A percentile compares a stretch with the other conserved stretches of the same genome.
Evolutionary conservation across 2,888 invertebrate genomes (phyloP).

Genomic region (Lissonota sp.): DNA sequence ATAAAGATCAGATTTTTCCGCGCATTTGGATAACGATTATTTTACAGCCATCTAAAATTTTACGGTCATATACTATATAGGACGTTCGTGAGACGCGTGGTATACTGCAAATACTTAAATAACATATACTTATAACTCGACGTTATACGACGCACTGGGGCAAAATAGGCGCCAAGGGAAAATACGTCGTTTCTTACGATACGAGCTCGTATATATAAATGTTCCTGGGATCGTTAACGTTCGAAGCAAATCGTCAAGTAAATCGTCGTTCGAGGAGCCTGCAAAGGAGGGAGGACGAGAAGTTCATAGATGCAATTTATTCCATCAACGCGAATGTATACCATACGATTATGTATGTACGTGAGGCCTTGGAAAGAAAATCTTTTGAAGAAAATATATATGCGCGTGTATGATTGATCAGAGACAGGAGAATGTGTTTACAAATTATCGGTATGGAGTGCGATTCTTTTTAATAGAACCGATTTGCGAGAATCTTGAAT

Average conservation of each 20-base stretch:
- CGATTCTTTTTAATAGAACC: no score
- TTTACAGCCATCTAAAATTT: neutral
- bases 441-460: no score
- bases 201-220: constrained; percentile 2
- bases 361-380: constrained; percentile 12
- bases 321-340: neutral
- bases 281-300: neutral
- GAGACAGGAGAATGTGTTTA: no score
- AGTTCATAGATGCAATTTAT: constrained; percentile 31
- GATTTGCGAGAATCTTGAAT: no score
- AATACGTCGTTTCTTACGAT: neutral
- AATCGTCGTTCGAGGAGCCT: neutral
- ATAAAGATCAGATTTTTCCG: no score
- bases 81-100: neutral
- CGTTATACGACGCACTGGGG: neutral
- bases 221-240: constrained; percentile 4
- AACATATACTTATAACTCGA: neutral
- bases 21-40: no score
- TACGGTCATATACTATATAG: neutral
- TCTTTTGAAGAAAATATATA: neutral
- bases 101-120: neutral
- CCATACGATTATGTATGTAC: neutral
- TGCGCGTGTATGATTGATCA: no score
- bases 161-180: constrained; percentile 13
- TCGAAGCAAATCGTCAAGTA: constrained; percentile 3